These are phyloP conservation scores for Scomber japonicus DNA, from an alignment of 2,113 vertebrate genomes.

Conservation along the genomic window DNA sequence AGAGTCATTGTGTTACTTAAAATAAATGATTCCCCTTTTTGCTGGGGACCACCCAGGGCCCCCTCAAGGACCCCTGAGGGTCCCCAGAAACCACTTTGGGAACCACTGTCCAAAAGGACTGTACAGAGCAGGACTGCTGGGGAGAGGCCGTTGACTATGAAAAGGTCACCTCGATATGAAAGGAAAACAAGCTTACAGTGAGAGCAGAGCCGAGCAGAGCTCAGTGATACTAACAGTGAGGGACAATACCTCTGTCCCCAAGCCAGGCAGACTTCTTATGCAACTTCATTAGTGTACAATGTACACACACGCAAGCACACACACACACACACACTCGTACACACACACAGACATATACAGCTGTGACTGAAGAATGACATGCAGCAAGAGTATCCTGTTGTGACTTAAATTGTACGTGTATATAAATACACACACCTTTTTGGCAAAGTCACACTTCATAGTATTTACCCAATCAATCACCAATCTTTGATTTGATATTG, in stretches of 20 bases:
- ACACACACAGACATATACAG: neutral
- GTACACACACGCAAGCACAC: conserved; percentile 21
- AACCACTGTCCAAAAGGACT: neutral
- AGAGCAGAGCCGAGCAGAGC: conserved; percentile 62
- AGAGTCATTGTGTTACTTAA: no score
- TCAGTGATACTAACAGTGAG: conserved; percentile 75
- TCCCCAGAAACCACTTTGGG: no score
- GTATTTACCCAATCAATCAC: neutral
- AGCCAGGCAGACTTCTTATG: conserved; percentile 64
- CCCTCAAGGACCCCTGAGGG: no score
- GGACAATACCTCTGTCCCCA: conserved; percentile 76
- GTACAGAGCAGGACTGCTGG: conserved; percentile 30
- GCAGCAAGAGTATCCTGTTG: neutral
- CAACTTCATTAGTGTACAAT: conserved; percentile 57
- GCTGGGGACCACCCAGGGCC: no score
- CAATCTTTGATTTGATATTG: neutral
- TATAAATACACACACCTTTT: neutral
- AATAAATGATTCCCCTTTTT: no score
- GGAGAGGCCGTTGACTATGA: conserved; percentile 63
- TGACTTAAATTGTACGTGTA: neutral
- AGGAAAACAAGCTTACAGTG: conserved; percentile 74
- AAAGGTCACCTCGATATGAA: conserved; percentile 81
- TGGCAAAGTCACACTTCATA: neutral
- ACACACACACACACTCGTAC: neutral
- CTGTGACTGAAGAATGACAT: conserved; percentile 16